phyloP scores from a whole-genome alignment of 2,797 vertebrate species.

The Danio kyathit region DNA sequence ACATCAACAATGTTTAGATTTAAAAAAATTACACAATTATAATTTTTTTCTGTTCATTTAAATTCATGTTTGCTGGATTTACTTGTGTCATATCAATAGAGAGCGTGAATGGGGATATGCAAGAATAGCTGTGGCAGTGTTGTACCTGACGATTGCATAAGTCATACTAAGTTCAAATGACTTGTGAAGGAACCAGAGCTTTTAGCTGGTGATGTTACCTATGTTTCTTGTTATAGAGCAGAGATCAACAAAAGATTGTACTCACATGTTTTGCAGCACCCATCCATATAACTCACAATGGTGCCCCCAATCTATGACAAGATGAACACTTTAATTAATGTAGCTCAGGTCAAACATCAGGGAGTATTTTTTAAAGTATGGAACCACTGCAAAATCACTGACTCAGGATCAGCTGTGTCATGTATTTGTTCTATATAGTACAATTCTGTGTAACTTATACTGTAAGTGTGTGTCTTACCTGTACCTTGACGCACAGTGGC shows the following conservation, averaged over 20 bases:
- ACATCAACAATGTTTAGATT: no score
- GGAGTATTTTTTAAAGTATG: neutral
- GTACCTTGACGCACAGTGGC: neutral
- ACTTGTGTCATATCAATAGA: neutral
- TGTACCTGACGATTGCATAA: neutral
- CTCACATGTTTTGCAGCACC: constrained; percentile 98
- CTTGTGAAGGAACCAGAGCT: constrained; percentile 4
- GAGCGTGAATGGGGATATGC: neutral
- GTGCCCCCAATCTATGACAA: constrained; percentile 88
- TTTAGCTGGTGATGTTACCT: neutral
- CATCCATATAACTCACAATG: constrained; percentile 92
- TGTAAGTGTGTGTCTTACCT: neutral
- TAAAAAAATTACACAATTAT: no score
- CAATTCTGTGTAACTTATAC: neutral
- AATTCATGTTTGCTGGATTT: no score
- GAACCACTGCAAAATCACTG: neutral
- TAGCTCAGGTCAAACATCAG: neutral
- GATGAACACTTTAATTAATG: constrained; percentile 7
- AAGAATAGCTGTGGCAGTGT: neutral
- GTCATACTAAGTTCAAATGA: neutral
- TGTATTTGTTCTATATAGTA: neutral
- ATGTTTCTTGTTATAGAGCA: constrained; percentile 2
- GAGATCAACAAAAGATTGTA: constrained; percentile 60
- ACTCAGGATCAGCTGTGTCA: neutral
- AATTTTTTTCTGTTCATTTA: no score